These are phyloP conservation scores for Austrolebias charrua DNA, from an alignment of 2,797 vertebrate genomes.

Conservation along the genomic window DNA sequence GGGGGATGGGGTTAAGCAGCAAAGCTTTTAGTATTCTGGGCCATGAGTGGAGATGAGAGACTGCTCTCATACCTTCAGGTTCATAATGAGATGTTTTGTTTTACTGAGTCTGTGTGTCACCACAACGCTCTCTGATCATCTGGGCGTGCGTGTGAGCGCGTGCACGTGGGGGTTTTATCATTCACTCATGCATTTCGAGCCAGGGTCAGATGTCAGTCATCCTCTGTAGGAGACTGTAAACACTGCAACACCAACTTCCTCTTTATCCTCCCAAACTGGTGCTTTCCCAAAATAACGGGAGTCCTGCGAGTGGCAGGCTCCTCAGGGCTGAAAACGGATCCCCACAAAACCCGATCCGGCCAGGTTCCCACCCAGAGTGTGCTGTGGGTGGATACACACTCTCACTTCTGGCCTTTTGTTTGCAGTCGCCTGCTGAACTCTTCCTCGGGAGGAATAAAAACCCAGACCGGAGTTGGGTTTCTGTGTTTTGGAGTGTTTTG, in stretches of 20 bases:
- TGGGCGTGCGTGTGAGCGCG: constrained; percentile 15
- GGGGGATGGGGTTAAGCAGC: constrained; percentile 34
- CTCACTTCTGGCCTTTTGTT: constrained; percentile 36
- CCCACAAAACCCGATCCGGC: constrained; percentile 14
- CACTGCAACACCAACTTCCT: constrained; percentile 43
- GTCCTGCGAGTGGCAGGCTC: constrained; percentile 31
- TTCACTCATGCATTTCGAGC: constrained; percentile 30
- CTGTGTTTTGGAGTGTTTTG: constrained; percentile 8
- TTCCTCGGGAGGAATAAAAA: constrained; percentile 38
- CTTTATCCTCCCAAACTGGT: constrained; percentile 36
- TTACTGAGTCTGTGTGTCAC: constrained; percentile 57
- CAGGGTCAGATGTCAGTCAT: constrained; percentile 37
- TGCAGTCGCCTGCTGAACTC: constrained; percentile 31
- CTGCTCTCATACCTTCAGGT: constrained; percentile 79
- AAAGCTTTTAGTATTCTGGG: constrained; percentile 76
- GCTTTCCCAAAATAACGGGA: constrained; percentile 54
- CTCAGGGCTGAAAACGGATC: constrained; percentile 55
- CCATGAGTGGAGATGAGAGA: constrained; percentile 75
- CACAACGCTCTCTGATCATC: constrained; percentile 42
- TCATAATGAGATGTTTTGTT: constrained; percentile 82
- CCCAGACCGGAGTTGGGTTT: constrained; percentile 35
- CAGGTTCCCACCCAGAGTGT: constrained; percentile 12
- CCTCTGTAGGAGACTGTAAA: constrained; percentile 49
- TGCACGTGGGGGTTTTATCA: constrained; percentile 22
- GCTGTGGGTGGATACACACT: background rate